Percentiles rank a stretch among this genome's conserved stretches.
Evolutionary conservation across 1,140 invertebrate genomes (phyloP).

Genomic region (Pseudomyrmex sp.): DNA sequence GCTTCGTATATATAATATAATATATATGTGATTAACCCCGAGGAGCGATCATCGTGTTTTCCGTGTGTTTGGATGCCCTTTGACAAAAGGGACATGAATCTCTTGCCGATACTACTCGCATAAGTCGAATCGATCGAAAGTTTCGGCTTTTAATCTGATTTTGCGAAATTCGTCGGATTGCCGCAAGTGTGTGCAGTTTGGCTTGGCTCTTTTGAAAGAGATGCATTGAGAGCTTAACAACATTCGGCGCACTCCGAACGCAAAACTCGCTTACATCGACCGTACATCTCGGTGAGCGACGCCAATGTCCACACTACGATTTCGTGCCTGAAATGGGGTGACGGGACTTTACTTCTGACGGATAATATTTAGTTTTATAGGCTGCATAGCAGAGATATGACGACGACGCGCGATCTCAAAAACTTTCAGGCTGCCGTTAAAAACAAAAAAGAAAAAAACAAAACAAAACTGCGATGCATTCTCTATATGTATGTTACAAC

Average conservation of each 20-base stretch:
- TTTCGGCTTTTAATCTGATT: conserved; percentile 48
- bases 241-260: too few species aligned
- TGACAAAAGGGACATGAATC: too few species aligned
- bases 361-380: conserved; percentile 28
- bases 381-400: background rate
- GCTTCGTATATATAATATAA: conserved; percentile 38
- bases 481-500: conserved; percentile 58
- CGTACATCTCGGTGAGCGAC: background rate
- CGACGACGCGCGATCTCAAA: conserved; percentile 50
- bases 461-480: conserved; percentile 39
- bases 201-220: conserved; percentile 14
- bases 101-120: conserved; percentile 7
- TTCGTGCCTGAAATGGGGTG: background rate
- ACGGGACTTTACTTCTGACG: background rate
- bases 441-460: background rate
- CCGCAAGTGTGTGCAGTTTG: background rate
- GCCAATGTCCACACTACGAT: background rate
- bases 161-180: conserved; percentile 49
- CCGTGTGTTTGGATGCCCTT: too few species aligned
- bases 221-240: conserved; percentile 38
- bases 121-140: conserved; percentile 77
- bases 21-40: conserved; percentile 7
- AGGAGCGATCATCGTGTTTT: conserved; percentile 51
- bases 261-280: too few species aligned
- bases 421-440: conserved; percentile 63